Evolutionary conservation across 2,113 vertebrate genomes (phyloP), one percentile per base, ranked within the genome.

Genomic region (Gallinago paraguaiae): DNA sequence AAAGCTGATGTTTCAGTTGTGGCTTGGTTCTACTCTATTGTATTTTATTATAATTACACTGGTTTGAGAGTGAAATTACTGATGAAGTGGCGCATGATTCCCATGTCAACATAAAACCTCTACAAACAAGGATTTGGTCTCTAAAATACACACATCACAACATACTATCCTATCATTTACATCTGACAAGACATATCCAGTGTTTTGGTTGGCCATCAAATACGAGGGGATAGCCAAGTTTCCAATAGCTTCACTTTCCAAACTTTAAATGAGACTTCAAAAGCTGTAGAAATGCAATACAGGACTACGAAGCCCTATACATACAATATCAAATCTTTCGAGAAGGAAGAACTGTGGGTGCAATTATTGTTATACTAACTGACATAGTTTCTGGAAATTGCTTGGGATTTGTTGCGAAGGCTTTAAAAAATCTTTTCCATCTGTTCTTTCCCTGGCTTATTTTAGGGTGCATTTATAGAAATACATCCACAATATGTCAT

Each of bases 71-170:
- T 70, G 81, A 96, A 95, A 97, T 95, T 82, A 96, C 94, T 97
- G 94, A 98, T 97, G 96, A 98, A 98, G 95, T 96, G 92, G 93
- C 24, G 85, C 79, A 96, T 95, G 96, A 96, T 94, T 95, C 95
- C 86, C 88, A 85, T 96, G 97, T 97, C 96, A 96, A 93, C 86
- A 96, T 77, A 84, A 95, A 97, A 97, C 92, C 95, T 97, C 96
- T 90, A 93, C 90, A 94, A 97, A 95, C 92, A 98, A 81, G 81
- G 68, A 30, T 94, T 94, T 96, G 82, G 95, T 92, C 89, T 97
- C 97, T 97, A 90, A 96, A 96, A 86, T 95, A 96, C 83, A 96
- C 82, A 88, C 87, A 91, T 76, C 46, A 30, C 92, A 96, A 90
- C 88, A 93, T 60, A 78, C 84, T 91, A 96, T 95, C 92, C 94